A percentile compares a stretch with the other conserved stretches of the same genome.
Conservation (phyloP, 2,113 vertebrate genomes). For the Cepphus grylle region DNA sequence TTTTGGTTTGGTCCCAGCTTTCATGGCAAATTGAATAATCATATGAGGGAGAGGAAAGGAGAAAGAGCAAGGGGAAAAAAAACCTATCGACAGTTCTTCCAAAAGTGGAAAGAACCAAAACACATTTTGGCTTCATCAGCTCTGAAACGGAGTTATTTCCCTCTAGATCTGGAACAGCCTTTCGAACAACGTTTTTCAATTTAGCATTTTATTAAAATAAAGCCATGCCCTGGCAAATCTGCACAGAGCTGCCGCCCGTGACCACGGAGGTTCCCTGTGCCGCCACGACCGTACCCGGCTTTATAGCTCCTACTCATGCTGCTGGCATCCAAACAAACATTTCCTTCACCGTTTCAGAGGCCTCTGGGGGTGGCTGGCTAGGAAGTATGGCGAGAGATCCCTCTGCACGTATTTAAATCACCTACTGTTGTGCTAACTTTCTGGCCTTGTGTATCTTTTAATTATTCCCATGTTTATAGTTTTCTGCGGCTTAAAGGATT, state of each 20-base stretch:
- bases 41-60: neutral
- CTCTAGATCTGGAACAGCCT: neutral
- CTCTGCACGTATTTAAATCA: neutral
- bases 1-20: constrained; percentile 16
- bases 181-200: neutral
- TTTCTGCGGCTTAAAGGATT: neutral
- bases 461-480: neutral
- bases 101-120: constrained; percentile 6
- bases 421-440: neutral
- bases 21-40: constrained; percentile 40
- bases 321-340: neutral
- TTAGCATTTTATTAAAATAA: neutral
- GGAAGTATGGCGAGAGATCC: neutral
- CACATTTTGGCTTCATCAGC: neutral
- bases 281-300: neutral
- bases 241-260: neutral
- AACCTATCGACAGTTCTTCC: neutral
- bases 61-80: neutral
- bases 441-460: neutral
- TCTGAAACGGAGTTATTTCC: neutral
- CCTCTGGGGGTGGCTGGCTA: neutral
- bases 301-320: neutral
- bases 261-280: neutral
- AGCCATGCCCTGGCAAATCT: neutral
- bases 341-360: neutral